These are phyloP conservation scores for Cyprinodon variegatus DNA, from an alignment of 2,113 vertebrate genomes.

Conservation along the genomic window DNA sequence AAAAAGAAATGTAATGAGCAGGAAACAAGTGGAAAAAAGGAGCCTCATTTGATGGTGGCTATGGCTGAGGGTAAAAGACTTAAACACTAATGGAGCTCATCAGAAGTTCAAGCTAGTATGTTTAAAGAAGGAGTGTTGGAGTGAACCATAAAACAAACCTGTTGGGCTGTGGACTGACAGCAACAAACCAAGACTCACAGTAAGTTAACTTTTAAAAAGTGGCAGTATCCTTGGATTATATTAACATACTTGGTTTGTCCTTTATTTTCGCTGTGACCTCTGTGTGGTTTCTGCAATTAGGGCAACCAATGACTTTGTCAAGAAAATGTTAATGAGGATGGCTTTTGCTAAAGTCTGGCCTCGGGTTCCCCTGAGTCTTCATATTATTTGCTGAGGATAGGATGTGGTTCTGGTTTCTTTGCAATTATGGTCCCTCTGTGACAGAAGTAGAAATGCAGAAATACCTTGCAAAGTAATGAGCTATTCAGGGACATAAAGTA, in stretches of 20 bases:
- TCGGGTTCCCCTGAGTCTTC: neutral
- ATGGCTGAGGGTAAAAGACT: too few relatives aligned
- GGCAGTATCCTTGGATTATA: neutral
- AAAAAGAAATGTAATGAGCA: too few relatives aligned
- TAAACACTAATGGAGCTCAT: too few relatives aligned
- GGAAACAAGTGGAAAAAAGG: too few relatives aligned
- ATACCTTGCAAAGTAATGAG: constrained; percentile 4
- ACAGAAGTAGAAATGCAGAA: constrained; percentile 2
- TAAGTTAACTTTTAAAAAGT: neutral
- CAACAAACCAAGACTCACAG: neutral
- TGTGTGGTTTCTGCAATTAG: neutral
- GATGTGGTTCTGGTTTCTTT: constrained; percentile 1
- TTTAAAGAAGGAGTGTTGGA: too few relatives aligned
- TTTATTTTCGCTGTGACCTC: neutral
- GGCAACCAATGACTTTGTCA: neutral
- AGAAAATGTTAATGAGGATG: constrained; percentile 22
- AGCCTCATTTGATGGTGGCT: too few relatives aligned
- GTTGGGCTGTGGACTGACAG: neutral
- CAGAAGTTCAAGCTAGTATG: too few relatives aligned
- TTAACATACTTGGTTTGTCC: neutral
- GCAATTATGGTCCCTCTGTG: constrained; percentile 6
- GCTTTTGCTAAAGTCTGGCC: neutral
- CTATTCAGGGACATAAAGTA: constrained; percentile 1
- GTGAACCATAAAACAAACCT: neutral
- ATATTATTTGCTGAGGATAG: neutral